Evolutionary conservation across 2,888 invertebrate species (phyloP).

Genomic region (Sarcophaga carnaria): DNA sequence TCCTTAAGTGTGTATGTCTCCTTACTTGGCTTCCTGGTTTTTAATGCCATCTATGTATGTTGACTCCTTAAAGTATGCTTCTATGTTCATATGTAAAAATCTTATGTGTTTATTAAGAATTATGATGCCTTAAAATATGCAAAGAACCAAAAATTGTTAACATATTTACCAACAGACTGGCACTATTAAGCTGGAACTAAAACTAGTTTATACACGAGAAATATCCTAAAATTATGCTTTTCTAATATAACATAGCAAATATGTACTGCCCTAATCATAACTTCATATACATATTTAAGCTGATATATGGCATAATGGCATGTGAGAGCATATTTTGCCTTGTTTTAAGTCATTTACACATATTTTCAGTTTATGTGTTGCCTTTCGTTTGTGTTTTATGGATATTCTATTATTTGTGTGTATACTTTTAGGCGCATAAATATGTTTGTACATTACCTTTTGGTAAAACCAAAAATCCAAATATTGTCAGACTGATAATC

Average conservation of each 20-base stretch:
- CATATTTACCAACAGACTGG: neutral
- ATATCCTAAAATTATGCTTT: neutral
- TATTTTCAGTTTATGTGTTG: neutral
- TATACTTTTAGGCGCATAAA: neutral
- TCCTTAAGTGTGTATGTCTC: neutral
- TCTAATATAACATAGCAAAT: neutral
- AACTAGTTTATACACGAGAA: no score
- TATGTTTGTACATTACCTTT: constrained; percentile 82
- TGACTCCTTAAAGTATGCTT: neutral
- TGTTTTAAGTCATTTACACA: constrained; percentile 1
- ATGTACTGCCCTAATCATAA: neutral
- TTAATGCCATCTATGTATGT: neutral
- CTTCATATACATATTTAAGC: neutral
- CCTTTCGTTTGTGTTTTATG: neutral
- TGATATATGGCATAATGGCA: neutral
- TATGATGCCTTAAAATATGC: constrained; percentile 10
- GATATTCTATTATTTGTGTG: neutral
- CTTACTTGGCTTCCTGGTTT: neutral
- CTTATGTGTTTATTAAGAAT: constrained; percentile 22
- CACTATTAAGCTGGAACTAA: no score
- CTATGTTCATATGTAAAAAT: neutral
- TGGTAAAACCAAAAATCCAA: constrained; percentile 91
- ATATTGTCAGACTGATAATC: constrained; percentile 92
- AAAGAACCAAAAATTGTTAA: constrained; percentile 14
- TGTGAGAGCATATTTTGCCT: neutral